Percentiles rank a stretch among this genome's conserved stretches.
phyloP scores from a whole-genome alignment of 1,140 invertebrate species.

The Cotesia chilonis region DNA sequence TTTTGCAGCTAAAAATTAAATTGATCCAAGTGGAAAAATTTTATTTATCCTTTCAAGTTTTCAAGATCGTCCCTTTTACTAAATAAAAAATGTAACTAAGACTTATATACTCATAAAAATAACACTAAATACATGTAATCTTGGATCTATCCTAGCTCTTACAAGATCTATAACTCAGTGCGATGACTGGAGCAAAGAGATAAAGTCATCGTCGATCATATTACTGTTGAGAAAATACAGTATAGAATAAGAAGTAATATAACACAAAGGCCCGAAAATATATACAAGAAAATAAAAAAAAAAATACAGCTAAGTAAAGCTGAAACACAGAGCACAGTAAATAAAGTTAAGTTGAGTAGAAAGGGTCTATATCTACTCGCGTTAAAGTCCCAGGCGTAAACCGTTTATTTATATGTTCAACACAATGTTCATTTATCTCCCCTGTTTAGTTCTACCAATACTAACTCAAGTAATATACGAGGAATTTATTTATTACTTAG shows the following conservation, averaged over 20 bases:
- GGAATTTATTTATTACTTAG: constrained; percentile 53
- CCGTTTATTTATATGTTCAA: constrained; percentile 65
- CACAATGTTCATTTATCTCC: constrained; percentile 46
- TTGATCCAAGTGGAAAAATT: too few species aligned
- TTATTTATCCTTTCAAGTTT: too few species aligned
- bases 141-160: constrained; percentile 58
- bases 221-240: neutral
- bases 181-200: constrained; percentile 35
- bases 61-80: too few species aligned
- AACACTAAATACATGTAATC: constrained; percentile 44
- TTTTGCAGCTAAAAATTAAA: too few species aligned
- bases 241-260: neutral
- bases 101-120: neutral
- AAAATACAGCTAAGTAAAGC: constrained; percentile 36
- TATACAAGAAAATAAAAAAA: constrained; percentile 25
- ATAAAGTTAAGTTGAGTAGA: constrained; percentile 38
- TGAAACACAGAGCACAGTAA: constrained; percentile 36
- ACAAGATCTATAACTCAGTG: constrained; percentile 60
- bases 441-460: constrained; percentile 6
- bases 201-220: constrained; percentile 28
- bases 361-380: too few species aligned
- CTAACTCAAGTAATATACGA: neutral
- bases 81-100: too few species aligned
- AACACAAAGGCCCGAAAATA: neutral
- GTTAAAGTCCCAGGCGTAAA: constrained; percentile 55